These are phyloP conservation scores for Deroplatys truncata DNA, from an alignment of 2,888 invertebrate species.

Conservation along the genomic window DNA sequence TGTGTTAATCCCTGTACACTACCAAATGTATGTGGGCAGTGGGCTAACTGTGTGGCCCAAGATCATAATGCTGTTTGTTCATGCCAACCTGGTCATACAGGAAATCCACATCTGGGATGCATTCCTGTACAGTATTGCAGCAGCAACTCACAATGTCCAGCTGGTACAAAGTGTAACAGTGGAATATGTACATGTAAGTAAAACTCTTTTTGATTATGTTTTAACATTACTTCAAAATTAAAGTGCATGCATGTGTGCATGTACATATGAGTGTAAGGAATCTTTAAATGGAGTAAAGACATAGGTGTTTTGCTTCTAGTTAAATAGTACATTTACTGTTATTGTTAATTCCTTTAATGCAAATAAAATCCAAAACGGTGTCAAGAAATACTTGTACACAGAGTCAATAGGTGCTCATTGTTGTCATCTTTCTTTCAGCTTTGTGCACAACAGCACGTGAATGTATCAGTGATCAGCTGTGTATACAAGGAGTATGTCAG, in stretches of 20 bases:
- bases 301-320: too few species aligned
- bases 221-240: too few species aligned
- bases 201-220: background rate
- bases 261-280: too few species aligned
- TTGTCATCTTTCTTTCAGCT: constrained; percentile 44
- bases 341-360: too few species aligned
- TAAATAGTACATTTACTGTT: too few species aligned
- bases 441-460: constrained; percentile 76
- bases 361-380: too few species aligned
- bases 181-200: constrained; percentile 71
- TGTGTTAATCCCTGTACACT: constrained; percentile 79
- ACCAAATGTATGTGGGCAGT: constrained; percentile 76
- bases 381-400: too few species aligned
- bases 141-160: constrained; percentile 73
- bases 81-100: constrained; percentile 80
- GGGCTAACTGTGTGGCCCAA: constrained; percentile 68
- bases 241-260: too few species aligned
- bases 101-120: constrained; percentile 82
- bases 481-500: constrained; percentile 81
- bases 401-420: background rate
- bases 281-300: too few species aligned
- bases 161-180: constrained; percentile 77
- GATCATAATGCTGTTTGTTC: constrained; percentile 79
- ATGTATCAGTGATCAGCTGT: constrained; percentile 80
- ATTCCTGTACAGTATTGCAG: constrained; percentile 78